Evolutionary conservation across 2,113 vertebrate genomes (phyloP), one percentile per base, ranked within the genome.

Genomic region (Numenius arquata): DNA sequence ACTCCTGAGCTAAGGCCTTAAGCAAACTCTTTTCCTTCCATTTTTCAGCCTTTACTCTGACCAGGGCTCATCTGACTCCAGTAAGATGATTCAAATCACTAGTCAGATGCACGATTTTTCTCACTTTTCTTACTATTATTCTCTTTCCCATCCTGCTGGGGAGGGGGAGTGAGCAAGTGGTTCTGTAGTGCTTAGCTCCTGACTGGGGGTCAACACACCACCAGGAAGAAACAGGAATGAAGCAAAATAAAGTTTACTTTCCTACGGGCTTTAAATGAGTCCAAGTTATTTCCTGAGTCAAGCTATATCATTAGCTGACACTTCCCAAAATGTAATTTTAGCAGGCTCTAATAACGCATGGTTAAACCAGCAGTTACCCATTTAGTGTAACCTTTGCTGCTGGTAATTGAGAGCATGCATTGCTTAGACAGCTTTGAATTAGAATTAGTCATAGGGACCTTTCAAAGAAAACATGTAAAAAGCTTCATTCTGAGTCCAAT

Each of bases 311-410:
- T 43, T 75, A 82, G 72, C 65, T 92, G 73, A 45, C 45, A 43
- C 56, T 72, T 81, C 61, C 70, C 27, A 50, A 90, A 93, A 75
- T 72, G 48, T 68, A 78, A 29, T 81, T 83, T 84, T 53, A 92
- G 43, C 70, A 84, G 77, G 56, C 53, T 61, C 56, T 89, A 61
- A 85, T 93, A 95, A 52, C 3, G 5, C 71, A 74, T 89, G 71
- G 87, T 90, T 91, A 96, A 95, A 83, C 41, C 71, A 93, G 72
- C 43, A 88, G 75, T 88, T 94, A 81, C 45, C 70, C 82, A 84
- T 91, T 95, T 81, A 85, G 72, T 84, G 53, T 81, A 95, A 94
- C 59, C 79, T 95, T 94, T 96, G 67, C 93, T 94, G 45, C 78
- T 95, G 61, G 65, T 93, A 90, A 94, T 92, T 88, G 76, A 91